phyloP scores from a whole-genome alignment of 2,797 vertebrate species.

The Clamator glandarius region DNA sequence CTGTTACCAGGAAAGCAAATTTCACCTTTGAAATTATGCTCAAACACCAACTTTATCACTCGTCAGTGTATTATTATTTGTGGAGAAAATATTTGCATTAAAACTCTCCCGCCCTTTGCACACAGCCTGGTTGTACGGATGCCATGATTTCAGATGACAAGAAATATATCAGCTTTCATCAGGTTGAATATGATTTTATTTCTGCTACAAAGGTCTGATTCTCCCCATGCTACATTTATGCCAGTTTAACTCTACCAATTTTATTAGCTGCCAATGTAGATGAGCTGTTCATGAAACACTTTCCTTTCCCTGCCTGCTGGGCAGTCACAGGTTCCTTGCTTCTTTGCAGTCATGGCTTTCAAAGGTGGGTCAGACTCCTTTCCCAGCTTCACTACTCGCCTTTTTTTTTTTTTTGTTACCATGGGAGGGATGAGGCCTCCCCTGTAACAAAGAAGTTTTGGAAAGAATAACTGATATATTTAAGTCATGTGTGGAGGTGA shows the following conservation, averaged over 20 bases:
- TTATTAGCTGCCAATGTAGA: conserved; percentile 19
- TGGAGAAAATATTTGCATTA: not conserved
- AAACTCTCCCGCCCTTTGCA: not conserved
- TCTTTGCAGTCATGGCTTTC: not conserved
- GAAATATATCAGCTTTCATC: not conserved
- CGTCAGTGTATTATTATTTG: not conserved
- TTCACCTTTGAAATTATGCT: not conserved
- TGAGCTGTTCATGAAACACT: conserved; percentile 15
- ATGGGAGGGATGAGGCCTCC: too few species aligned
- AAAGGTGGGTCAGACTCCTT: not conserved
- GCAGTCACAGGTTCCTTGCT: not conserved
- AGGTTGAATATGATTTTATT: not conserved
- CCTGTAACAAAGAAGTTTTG: not conserved
- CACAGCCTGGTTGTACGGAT: not conserved
- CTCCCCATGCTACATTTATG: not conserved
- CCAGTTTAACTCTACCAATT: conserved; percentile 18
- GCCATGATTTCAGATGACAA: not conserved
- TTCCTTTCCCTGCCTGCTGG: not conserved
- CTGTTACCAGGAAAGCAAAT: not conserved
- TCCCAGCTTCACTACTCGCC: not conserved
- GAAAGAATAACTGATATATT: not conserved
- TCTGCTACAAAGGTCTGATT: not conserved
- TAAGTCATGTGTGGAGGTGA: not conserved
- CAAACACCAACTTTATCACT: not conserved
- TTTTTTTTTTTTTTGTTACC: not conserved